Evolutionary conservation across 2,113 vertebrate genomes (phyloP).

Genomic region (Bombycilla garrulus): DNA sequence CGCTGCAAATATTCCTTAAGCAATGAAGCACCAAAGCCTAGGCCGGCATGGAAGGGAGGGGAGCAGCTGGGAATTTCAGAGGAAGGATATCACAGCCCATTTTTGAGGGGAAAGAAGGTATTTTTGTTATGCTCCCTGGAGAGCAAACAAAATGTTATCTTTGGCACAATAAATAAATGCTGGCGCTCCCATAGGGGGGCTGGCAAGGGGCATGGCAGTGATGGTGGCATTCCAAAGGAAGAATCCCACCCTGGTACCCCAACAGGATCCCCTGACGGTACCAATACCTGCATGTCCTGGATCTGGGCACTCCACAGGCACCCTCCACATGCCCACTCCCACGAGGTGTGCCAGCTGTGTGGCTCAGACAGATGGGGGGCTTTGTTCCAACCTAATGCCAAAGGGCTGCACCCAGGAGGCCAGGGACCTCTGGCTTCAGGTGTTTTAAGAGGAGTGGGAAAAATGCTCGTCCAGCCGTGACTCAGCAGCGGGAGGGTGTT

Average conservation of each 20-base stretch:
- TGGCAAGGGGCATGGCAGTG: rapidly evolving
- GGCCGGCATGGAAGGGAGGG: background rate
- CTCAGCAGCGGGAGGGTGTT: rapidly evolving
- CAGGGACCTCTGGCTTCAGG: background rate
- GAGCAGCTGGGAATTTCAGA: rapidly evolving
- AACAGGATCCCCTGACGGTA: background rate
- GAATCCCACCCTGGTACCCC: background rate
- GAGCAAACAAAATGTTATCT: background rate
- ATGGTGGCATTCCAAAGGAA: background rate
- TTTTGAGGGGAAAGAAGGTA: background rate
- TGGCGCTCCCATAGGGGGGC: background rate
- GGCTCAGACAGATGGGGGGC: background rate
- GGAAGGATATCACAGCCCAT: background rate
- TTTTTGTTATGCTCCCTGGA: background rate
- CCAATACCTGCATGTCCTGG: too few species aligned
- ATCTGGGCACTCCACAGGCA: background rate
- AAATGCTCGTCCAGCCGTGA: background rate
- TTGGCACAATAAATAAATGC: constrained; percentile 38
- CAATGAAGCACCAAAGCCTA: background rate
- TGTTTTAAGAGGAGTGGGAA: background rate
- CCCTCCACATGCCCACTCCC: background rate
- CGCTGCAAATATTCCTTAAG: background rate
- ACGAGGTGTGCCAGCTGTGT: background rate
- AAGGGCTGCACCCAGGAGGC: background rate
- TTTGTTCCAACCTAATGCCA: background rate